Evolutionary conservation across 1,140 invertebrate genomes (phyloP), one percentile per base, ranked within the genome.

Genomic region (Pectinophora gossypiella): DNA sequence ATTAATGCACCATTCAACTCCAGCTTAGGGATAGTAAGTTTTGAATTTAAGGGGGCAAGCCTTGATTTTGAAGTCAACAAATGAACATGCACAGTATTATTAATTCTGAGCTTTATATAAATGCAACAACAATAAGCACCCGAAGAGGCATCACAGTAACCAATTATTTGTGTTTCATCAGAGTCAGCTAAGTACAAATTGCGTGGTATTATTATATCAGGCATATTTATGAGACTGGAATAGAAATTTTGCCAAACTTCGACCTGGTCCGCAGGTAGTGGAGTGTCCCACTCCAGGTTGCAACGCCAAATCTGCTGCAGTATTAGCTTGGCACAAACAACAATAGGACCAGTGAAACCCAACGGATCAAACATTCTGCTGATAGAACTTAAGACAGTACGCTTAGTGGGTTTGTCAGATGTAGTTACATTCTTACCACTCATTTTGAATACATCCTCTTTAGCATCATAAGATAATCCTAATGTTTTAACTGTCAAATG

Each of bases 321-420:
- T n/a, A n/a, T n/a, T n/a, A n/a, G n/a, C n/a, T 36, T 64, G 19
- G 49, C 61, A 10, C 23, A 19, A 6, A 64, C 52, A 1, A 61
- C 20, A 27, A 68, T 23, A 10, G 61, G 61, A 32, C 53, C 53
- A 19, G 48, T 19, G 16, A 64, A 44, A 5, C 64, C 64, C 43
- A 64, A 38, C 6, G 59, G 58, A 49, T 61, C 65, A 56, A 45
- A 65, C 3, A 65, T 51, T 65, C 44, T 54, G 16, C 47, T 49
- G 16, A 68, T 49, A 43, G 22, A 52, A 36, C 54, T 59, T 15
- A 68, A 27, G 10, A 68, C n/a, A n/a, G n/a, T n/a, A n/a, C n/a
- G n/a, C n/a, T n/a, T 35, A 46, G 21, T 42, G 15, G 51, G 20
- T 55, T 67, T 64, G 5, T 40, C 19, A 3, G 35, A 19, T 6